These are phyloP conservation scores for Murina feae DNA, from an alignment of 2,113 vertebrate genomes.

Conservation along the genomic window DNA sequence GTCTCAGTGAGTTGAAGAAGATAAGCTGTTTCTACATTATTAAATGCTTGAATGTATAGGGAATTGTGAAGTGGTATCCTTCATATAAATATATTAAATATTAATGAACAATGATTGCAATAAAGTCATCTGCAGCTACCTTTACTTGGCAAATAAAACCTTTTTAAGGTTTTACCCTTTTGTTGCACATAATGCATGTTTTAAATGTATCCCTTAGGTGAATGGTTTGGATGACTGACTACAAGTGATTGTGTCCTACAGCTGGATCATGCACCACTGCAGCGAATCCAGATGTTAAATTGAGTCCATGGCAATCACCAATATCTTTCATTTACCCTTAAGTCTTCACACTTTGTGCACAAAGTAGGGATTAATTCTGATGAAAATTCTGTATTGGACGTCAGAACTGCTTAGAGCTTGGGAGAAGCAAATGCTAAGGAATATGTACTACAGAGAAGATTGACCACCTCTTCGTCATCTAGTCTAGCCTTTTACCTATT, in stretches of 20 bases:
- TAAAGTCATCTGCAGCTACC: slow-evolving; percentile 82
- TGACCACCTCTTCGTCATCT: background rate
- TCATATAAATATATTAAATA: slow-evolving; percentile 85
- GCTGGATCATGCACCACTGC: background rate
- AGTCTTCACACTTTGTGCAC: background rate
- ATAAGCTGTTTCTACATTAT: slow-evolving; percentile 80
- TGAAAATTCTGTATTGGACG: background rate
- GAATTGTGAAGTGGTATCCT: slow-evolving; percentile 77
- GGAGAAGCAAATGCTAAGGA: background rate
- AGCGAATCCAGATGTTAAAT: background rate
- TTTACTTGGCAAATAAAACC: slow-evolving; percentile 79
- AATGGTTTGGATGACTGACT: slow-evolving; percentile 48
- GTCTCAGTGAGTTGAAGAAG: slow-evolving; percentile 82
- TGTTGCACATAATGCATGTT: slow-evolving; percentile 64
- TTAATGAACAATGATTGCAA: slow-evolving; percentile 80
- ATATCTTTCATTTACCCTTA: background rate
- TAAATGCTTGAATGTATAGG: slow-evolving; percentile 79
- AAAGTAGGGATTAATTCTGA: background rate
- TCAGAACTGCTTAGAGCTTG: background rate
- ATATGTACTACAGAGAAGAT: background rate
- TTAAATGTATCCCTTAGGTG: slow-evolving; percentile 64
- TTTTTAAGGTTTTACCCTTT: slow-evolving; percentile 69
- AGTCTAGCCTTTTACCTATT: background rate
- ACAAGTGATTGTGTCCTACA: slow-evolving; percentile 25
- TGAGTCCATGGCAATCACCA: background rate